A percentile compares a stretch with the other conserved stretches of the same genome.
phyloP scores from a whole-genome alignment of 2,888 invertebrate genomes.

The Leptinotarsa rubiginosa region DNA sequence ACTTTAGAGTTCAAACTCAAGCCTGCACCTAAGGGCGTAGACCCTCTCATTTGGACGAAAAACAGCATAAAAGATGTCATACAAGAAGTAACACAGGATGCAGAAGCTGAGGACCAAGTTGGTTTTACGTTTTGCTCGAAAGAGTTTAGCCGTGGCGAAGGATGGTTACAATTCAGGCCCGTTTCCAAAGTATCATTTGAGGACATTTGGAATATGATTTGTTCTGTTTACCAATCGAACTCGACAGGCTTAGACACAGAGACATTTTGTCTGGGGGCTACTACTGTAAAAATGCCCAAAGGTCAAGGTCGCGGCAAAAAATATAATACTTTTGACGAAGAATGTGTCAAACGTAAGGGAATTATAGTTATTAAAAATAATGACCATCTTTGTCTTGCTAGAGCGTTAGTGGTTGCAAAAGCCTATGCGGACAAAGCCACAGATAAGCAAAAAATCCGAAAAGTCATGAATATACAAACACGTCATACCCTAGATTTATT shows the following conservation, averaged over 20 bases:
- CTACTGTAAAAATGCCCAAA: background rate
- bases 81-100: slow-evolving; percentile 1
- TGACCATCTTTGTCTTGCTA: background rate
- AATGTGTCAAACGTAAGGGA: slow-evolving; percentile 30
- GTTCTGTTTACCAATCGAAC: background rate
- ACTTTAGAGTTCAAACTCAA: slow-evolving; percentile 29
- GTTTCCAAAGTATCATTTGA: background rate
- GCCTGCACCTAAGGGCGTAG: background rate
- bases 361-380: slow-evolving; percentile 10
- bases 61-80: slow-evolving; percentile 8
- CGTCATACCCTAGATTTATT: background rate
- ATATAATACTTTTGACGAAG: slow-evolving; percentile 32
- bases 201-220: background rate
- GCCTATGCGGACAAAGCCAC: slow-evolving; percentile 27
- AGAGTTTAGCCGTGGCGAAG: background rate
- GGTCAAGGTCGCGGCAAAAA: background rate
- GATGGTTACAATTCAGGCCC: too few species aligned
- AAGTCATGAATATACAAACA: background rate
- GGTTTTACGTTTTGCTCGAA: slow-evolving; percentile 24
- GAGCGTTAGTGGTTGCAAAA: slow-evolving; percentile 29
- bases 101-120: slow-evolving; percentile 4
- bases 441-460: background rate
- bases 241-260: background rate
- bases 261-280: background rate
- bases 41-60: too few species aligned